Conservation (phyloP, 2,113 vertebrate genomes). For the Ailurus styani region DNA sequence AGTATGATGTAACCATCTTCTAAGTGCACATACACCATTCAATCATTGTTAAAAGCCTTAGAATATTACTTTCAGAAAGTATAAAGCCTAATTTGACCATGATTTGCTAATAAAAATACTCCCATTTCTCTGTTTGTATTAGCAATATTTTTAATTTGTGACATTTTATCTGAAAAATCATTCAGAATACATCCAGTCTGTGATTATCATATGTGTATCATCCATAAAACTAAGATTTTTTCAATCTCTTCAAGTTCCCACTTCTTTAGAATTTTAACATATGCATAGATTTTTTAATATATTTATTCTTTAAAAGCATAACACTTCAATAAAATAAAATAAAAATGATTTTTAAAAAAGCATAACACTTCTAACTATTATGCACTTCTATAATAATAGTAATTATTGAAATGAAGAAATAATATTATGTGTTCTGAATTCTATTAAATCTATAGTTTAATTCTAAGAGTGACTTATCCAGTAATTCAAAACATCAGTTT, state of each 20-base stretch:
- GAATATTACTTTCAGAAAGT: not conserved
- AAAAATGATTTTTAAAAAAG: too few species aligned
- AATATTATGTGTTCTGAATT: not conserved
- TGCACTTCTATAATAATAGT: not conserved
- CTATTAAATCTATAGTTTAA: not conserved
- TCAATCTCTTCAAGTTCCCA: not conserved
- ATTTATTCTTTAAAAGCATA: not conserved
- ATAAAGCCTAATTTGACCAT: not conserved
- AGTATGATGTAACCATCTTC: not conserved
- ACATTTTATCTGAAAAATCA: not conserved
- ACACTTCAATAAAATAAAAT: too few species aligned
- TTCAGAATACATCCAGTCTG: not conserved
- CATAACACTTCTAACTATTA: not conserved
- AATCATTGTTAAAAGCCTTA: not conserved
- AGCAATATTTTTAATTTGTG: not conserved
- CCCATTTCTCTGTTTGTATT: not conserved
- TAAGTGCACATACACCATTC: not conserved
- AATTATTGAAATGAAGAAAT: not conserved
- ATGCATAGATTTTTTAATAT: not conserved
- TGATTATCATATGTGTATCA: not conserved
- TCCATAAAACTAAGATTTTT: not conserved
- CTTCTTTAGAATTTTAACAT: not conserved
- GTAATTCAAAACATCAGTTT: not conserved
- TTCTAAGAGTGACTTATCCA: not conserved
- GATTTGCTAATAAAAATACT: not conserved